phyloP scores from a whole-genome alignment of 2,797 vertebrate genomes.

The Novumbra hubbsi region DNA sequence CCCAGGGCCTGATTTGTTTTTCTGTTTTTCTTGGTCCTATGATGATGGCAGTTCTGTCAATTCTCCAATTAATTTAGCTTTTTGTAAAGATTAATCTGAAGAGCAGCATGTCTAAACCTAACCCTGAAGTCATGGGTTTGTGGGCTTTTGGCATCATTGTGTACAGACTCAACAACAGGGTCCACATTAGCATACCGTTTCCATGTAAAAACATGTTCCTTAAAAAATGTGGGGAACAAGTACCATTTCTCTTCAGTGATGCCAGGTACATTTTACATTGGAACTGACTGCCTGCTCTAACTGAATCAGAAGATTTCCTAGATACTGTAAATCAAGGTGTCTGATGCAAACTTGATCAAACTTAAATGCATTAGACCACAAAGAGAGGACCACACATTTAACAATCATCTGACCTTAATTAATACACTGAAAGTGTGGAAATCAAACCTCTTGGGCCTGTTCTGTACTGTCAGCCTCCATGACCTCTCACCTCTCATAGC shows the following conservation, averaged over 20 bases:
- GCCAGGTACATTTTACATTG: not conserved
- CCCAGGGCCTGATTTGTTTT: slow-evolving; percentile 49
- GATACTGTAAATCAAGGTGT: not conserved
- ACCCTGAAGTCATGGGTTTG: slow-evolving; percentile 44
- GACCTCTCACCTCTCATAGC: slow-evolving; percentile 33
- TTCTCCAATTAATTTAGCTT: slow-evolving; percentile 63
- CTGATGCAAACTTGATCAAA: slow-evolving; percentile 1
- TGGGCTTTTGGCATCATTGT: slow-evolving; percentile 39
- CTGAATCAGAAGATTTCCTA: not conserved
- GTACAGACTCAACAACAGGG: slow-evolving; percentile 4
- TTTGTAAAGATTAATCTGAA: slow-evolving; percentile 48
- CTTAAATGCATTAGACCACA: not conserved
- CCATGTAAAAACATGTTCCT: slow-evolving; percentile 6
- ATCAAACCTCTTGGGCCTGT: not conserved
- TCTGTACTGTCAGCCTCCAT: slow-evolving; percentile 6
- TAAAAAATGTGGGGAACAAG: not conserved
- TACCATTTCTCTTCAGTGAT: not conserved
- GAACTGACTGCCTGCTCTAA: not conserved
- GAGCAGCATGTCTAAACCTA: slow-evolving; percentile 56
- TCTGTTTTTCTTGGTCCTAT: slow-evolving; percentile 54
- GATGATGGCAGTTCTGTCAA: slow-evolving; percentile 55
- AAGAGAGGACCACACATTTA: not conserved
- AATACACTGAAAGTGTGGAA: slow-evolving; percentile 8
- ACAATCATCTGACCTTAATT: slow-evolving; percentile 21
- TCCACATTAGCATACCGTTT: slow-evolving; percentile 8